Conservation (phyloP, 2,888 invertebrate genomes). For the Conomelus anceps region DNA sequence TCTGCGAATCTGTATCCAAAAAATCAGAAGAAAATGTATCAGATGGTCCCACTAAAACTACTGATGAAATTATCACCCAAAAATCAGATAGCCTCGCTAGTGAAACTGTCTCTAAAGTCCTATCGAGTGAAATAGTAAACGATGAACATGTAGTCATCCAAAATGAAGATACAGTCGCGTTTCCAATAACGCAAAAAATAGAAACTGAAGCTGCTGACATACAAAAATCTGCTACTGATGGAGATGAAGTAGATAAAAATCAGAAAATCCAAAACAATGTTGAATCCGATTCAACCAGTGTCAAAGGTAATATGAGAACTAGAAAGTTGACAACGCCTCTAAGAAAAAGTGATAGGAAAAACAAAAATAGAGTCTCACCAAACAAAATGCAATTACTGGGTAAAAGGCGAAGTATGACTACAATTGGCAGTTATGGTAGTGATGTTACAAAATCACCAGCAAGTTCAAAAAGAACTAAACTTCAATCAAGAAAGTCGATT, state of each 20-base stretch:
- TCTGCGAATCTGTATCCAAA: background rate
- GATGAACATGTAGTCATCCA: background rate
- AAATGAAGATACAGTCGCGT: background rate
- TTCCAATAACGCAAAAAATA: too few relatives aligned
- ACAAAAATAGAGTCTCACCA: background rate
- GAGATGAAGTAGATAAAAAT: background rate
- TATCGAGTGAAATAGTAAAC: background rate
- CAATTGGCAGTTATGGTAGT: background rate
- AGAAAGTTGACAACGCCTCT: background rate
- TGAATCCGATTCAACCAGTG: background rate
- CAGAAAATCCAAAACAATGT: background rate
- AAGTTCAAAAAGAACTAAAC: background rate
- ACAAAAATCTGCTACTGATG: background rate
- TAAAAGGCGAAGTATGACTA: background rate
- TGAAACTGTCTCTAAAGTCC: background rate
- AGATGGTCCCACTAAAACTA: background rate
- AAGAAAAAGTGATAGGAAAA: background rate
- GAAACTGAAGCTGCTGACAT: background rate
- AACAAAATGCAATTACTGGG: background rate
- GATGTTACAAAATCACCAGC: background rate
- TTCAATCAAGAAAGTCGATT: background rate
- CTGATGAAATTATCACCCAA: background rate
- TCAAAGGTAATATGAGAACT: background rate
- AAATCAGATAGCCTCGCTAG: background rate
- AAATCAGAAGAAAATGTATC: background rate